Evolutionary conservation across 2,888 invertebrate genomes (phyloP).

Genomic region (Azorinus chamasolen): DNA sequence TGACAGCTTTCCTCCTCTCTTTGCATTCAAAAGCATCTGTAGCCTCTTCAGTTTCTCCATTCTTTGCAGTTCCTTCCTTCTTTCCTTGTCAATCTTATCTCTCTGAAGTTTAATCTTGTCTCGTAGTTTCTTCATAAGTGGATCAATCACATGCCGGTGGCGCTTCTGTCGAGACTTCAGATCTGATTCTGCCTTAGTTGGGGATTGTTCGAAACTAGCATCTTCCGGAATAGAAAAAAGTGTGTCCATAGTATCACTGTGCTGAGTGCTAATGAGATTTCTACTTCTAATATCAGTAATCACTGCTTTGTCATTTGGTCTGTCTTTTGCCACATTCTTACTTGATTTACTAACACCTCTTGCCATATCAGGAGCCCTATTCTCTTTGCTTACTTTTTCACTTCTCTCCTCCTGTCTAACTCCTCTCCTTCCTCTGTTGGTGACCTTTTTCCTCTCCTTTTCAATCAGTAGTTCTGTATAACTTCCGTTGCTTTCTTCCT

Average conservation of each 20-base stretch:
- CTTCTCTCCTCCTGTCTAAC: conserved; percentile 38
- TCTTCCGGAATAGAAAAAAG: conserved; percentile 84
- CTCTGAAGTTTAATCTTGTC: conserved; percentile 81
- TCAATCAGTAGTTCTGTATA: conserved; percentile 72
- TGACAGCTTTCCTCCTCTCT: conserved; percentile 72
- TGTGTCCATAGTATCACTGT: conserved; percentile 72
- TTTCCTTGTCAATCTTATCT: conserved; percentile 79
- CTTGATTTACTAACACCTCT: conserved; percentile 12
- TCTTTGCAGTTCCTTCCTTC: conserved; percentile 75
- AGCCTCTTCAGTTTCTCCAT: conserved; percentile 79
- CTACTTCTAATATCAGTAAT: conserved; percentile 47
- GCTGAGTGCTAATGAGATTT: conserved; percentile 11
- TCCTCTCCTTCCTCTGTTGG: conserved; percentile 10
- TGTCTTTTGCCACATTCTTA: conserved; percentile 11
- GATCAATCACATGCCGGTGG: conserved; percentile 77
- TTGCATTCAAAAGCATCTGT: conserved; percentile 77
- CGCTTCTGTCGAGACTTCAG: conserved; percentile 53
- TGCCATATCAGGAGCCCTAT: conserved; percentile 43
- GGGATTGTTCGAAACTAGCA: conserved; percentile 71
- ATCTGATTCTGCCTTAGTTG: conserved; percentile 55
- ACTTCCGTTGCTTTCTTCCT: conserved; percentile 77
- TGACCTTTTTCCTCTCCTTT: conserved; percentile 62
- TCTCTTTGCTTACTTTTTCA: conserved; percentile 48
- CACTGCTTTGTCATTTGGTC: conserved; percentile 39
- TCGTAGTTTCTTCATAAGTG: conserved; percentile 81